Percentiles rank a stretch among this genome's conserved stretches.
These are phyloP conservation scores for Tipula lateralis DNA, from an alignment of 2,888 invertebrate species.

Conservation along the genomic window DNA sequence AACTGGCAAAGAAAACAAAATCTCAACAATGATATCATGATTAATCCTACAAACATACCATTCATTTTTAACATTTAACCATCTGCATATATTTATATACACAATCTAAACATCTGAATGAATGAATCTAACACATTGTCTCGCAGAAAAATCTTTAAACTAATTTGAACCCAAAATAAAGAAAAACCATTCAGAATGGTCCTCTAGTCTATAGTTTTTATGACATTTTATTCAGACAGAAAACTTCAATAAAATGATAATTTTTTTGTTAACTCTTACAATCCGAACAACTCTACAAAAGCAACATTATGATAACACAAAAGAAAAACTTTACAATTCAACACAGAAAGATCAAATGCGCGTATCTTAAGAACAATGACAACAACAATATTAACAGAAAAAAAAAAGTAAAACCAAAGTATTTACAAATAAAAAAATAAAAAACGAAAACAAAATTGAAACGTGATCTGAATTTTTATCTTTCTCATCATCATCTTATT, in stretches of 20 bases:
- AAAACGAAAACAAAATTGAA: background rate
- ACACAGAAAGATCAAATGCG: constrained; percentile 9
- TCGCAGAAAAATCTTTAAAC: background rate
- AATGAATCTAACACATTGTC: background rate
- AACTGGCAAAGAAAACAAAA: no score
- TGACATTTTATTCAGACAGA: background rate
- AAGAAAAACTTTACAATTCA: background rate
- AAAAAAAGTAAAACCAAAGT: background rate
- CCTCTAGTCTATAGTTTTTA: background rate
- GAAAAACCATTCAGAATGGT: background rate
- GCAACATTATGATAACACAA: background rate
- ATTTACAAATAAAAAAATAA: background rate
- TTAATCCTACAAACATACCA: no score
- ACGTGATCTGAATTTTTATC: constrained; percentile 15
- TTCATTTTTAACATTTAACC: no score
- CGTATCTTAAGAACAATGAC: background rate
- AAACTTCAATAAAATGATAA: background rate
- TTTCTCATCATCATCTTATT: background rate
- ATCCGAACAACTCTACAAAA: background rate
- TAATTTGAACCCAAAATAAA: background rate
- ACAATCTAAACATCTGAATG: background rate
- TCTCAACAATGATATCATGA: no score
- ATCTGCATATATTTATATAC: no score
- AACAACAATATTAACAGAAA: background rate
- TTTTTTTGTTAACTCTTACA: background rate